These are phyloP conservation scores for Drosophila littoralis DNA, from an alignment of 1,140 invertebrate species.

Conservation along the genomic window DNA sequence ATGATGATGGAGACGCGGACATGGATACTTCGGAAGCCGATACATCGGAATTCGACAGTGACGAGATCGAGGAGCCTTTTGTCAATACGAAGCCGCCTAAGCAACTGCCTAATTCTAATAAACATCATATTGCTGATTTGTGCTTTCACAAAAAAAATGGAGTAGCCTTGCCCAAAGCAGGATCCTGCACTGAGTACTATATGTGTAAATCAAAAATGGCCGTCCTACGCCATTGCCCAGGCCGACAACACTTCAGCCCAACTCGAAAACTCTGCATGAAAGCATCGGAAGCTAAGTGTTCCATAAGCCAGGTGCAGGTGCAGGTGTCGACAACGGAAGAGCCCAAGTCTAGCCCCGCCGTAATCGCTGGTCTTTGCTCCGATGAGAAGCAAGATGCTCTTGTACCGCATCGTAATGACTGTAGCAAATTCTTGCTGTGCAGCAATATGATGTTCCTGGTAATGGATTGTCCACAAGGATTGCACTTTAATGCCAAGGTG, in stretches of 20 bases:
- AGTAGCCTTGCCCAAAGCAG: conserved; percentile 39
- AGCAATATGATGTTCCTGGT: conserved; percentile 62
- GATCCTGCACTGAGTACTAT: conserved; percentile 67
- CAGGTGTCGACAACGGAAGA: background rate
- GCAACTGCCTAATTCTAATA: conserved; percentile 9
- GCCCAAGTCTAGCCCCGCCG: conserved; percentile 23
- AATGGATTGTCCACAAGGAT: conserved; percentile 70
- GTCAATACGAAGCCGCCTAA: conserved; percentile 17
- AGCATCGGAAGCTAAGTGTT: conserved; percentile 55
- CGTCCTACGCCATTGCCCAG: conserved; percentile 49
- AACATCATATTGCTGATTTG: conserved; percentile 2
- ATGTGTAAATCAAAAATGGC: conserved; percentile 53
- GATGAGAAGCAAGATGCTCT: conserved; percentile 61
- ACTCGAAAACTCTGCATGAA: conserved; percentile 52
- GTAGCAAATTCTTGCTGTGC: conserved; percentile 71
- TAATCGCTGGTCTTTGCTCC: conserved; percentile 50
- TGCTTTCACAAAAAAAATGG: conserved; percentile 59
- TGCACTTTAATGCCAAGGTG: conserved; percentile 64
- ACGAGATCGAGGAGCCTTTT: conserved; percentile 16
- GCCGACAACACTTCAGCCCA: conserved; percentile 62
- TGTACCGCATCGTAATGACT: conserved; percentile 56
- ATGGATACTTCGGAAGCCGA: conserved; percentile 7
- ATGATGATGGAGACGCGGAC: conserved; percentile 36
- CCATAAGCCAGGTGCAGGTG: background rate
- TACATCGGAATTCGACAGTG: conserved; percentile 2